Conservation (phyloP, 2,113 vertebrate genomes). For the Accipiter cooperii region DNA sequence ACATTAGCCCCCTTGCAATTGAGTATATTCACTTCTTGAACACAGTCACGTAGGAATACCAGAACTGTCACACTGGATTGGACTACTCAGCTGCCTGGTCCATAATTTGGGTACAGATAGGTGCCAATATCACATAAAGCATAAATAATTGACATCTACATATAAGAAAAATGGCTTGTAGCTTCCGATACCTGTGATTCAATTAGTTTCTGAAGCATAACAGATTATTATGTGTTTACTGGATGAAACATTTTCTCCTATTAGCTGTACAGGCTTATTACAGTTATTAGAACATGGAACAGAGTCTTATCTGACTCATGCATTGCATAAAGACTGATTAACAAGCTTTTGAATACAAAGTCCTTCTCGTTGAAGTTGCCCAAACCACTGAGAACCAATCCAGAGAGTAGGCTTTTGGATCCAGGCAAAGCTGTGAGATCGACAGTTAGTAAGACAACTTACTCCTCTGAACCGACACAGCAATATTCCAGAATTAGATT, state of each 20-base stretch:
- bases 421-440: not conserved
- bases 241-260: not conserved
- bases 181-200: not conserved
- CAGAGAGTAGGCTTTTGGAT: not conserved
- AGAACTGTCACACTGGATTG: not conserved
- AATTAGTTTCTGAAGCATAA: not conserved
- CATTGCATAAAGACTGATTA: not conserved
- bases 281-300: not conserved
- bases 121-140: not conserved
- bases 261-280: not conserved
- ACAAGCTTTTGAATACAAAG: not conserved
- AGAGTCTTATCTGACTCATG: not conserved
- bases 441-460: not conserved
- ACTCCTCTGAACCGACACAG: not conserved
- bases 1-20: not conserved
- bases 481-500: not conserved
- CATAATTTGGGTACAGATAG: rapidly evolving
- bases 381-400: not conserved
- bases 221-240: not conserved
- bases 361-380: not conserved
- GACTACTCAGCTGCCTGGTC: not conserved
- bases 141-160: not conserved
- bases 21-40: not conserved
- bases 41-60: rapidly evolving
- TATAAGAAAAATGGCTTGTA: not conserved